Base-by-base conservation (phyloP, 2,113 vertebrate genomes). In the Xenus cinereus region DNA sequence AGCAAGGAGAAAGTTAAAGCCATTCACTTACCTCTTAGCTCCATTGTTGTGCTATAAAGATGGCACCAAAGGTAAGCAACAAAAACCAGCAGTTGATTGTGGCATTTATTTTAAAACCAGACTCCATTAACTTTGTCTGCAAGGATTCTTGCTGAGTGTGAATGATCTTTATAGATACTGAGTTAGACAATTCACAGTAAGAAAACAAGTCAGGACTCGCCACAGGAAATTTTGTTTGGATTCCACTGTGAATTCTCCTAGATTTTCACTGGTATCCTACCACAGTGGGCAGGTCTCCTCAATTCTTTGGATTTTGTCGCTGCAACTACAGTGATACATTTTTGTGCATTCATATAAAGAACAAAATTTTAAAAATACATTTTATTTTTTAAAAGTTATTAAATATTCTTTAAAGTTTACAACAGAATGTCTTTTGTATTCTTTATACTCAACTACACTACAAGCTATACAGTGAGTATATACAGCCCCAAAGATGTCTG, bases 381-480 rank as follows among this genome's bases (percentile, higher is more conserved):
- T 96, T 97, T 97, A 97, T 97, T 97, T 97, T 97, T 97, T 28
- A 96, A 95, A 88, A 84, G 56, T 95, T 97, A 97, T 97, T 97
- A 97, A 97, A 97, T 96, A 97, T 91, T 97, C 94, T 96, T 96
- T 93, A 89, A 97, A 96, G 69, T 96, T 96, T 97, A 97, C 82
- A 91, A 77, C 77, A 72, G 43, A 95, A 94, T 81, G 97, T 96
- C 96, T 96, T 97, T 94, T 96, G 97, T 97, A 80, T 97, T 97
- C 75, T 97, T 97, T 97, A 30, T 75, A 90, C 82, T 51, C 43
- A 77, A 37, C 79, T 66, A 54, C 50, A 71, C 50, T 72, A 22
- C 73, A 60, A 66, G 63, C 64, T 81, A 18, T 84, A 85, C 45
- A 76, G 41, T 60, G 35, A 84, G 12, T 66, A 8, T 16, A 1